Percentiles rank a stretch among this genome's conserved stretches.
These are phyloP conservation scores for Yasuhikotakia modesta DNA, from an alignment of 2,797 vertebrate genomes.

Conservation along the genomic window DNA sequence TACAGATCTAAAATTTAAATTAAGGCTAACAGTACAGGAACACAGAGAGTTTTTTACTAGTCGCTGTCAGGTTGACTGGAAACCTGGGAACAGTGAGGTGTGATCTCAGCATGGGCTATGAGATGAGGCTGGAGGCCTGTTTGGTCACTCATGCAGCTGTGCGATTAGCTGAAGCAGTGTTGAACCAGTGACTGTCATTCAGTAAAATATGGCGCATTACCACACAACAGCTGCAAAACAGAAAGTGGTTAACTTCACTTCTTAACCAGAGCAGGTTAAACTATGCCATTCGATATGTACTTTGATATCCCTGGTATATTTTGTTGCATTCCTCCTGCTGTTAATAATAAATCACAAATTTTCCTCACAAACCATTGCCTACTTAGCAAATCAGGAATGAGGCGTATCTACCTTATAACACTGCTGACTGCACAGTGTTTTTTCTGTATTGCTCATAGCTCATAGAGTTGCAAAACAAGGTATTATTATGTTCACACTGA, in stretches of 20 bases:
- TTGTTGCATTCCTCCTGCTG: constrained; percentile 4
- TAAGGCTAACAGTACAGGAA: constrained; percentile 22
- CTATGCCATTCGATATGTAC: constrained; percentile 39
- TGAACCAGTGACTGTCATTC: constrained; percentile 33
- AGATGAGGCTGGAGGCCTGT: constrained; percentile 7
- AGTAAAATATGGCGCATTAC: constrained; percentile 51
- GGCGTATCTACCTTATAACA: not conserved
- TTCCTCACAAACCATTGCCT: not conserved
- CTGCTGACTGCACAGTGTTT: not conserved
- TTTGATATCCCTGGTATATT: constrained; percentile 38
- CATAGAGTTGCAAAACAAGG: not conserved
- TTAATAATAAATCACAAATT: not conserved
- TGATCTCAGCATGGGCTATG: constrained; percentile 50
- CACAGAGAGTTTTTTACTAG: constrained; percentile 12
- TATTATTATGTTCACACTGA: constrained; percentile 2
- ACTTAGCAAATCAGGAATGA: not conserved
- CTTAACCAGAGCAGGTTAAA: constrained; percentile 32
- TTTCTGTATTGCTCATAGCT: not conserved
- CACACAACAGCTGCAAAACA: constrained; percentile 66
- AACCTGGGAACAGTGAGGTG: constrained; percentile 40
- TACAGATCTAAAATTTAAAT: constrained; percentile 25
- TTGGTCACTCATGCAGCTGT: constrained; percentile 20
- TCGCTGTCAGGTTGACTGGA: constrained; percentile 38
- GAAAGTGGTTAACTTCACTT: constrained; percentile 48
- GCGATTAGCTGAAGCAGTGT: constrained; percentile 9